phyloP scores from a whole-genome alignment of 2,113 vertebrate genomes.

The Corythaeola cristata region DNA sequence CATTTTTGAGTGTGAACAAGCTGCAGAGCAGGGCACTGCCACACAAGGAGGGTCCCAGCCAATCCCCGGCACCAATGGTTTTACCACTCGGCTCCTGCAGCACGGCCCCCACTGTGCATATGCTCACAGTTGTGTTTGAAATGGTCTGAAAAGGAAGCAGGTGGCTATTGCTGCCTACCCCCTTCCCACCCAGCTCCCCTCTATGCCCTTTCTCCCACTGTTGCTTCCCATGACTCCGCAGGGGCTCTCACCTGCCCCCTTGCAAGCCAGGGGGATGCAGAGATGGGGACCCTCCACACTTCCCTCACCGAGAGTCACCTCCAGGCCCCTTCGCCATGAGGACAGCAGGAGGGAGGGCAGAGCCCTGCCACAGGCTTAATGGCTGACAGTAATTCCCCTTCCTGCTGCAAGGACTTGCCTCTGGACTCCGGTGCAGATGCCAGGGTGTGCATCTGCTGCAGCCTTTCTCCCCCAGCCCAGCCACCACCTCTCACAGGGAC shows the following conservation, averaged over 20 bases:
- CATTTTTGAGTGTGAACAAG: not conserved
- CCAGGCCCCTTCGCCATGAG: not conserved
- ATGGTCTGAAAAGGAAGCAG: not conserved
- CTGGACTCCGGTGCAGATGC: accelerated
- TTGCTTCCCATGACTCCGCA: accelerated
- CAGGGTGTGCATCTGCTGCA: not conserved
- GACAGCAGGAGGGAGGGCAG: not conserved
- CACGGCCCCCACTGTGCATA: not conserved
- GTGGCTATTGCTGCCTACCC: not conserved
- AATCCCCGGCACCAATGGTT: not conserved
- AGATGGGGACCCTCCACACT: not conserved
- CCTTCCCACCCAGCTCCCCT: not conserved
- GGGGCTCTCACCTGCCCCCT: not conserved
- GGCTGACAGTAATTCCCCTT: not conserved
- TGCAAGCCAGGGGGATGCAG: not conserved
- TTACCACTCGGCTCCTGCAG: not conserved
- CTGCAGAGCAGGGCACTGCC: not conserved
- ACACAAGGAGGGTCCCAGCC: not conserved
- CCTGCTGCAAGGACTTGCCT: not conserved
- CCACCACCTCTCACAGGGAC: constrained; percentile 21
- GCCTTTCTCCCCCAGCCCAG: not conserved
- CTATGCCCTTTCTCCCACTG: not conserved
- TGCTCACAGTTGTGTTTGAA: not conserved
- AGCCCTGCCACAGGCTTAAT: not conserved
- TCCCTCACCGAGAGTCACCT: not conserved